Base-by-base conservation (phyloP, 2,888 invertebrate species). In the Eupeodes latifasciatus region DNA sequence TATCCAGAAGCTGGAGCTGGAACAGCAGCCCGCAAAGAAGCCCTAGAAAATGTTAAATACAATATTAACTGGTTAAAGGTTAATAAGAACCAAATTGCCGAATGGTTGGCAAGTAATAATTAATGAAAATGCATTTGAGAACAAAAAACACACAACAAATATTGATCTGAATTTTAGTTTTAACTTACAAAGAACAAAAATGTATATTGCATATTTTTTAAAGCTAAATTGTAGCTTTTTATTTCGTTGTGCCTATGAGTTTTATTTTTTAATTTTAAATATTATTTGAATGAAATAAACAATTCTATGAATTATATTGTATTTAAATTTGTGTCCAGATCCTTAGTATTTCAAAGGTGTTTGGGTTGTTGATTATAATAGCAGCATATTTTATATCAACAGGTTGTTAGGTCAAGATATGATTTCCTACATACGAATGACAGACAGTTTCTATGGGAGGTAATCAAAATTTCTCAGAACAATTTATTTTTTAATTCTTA, bases 1-100 rank as follows among this genome's bases (percentile, higher is more conserved):
- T 96, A 98, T 92, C 97, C 98, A 0, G 96, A 98, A 0, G 97
- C 97, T 0, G 98, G 98, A 0, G 98, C 98, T 1, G 98, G 98
- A 0, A 96, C 95, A 47, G 93, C 95, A 10, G 96, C 96, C 0
- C 94, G 98, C 47, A 94, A 94, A 27, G 95, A 96, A 90, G 97
- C 98, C 0, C 92, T 97, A 1, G 98, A 97, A 92, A 96, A 94
- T 0, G 96, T 98, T 0, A 94, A 95, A 66, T 96, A 96, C 91
- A 98, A 98, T 91, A 97, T 98, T 14, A 95, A 95, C 80, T 98
- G 98, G 98, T 92, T 96, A 76, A 91, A 94, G 16, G 94, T 94
- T 0, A 96, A 97, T 91, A 94, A 95, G 61, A 90, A 91, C 0
- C 91, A 93, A 3, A 95, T 98, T 3, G 94, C 94, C 27, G 90